Conservation (phyloP, 2,113 vertebrate genomes). For the Upupa epops region DNA sequence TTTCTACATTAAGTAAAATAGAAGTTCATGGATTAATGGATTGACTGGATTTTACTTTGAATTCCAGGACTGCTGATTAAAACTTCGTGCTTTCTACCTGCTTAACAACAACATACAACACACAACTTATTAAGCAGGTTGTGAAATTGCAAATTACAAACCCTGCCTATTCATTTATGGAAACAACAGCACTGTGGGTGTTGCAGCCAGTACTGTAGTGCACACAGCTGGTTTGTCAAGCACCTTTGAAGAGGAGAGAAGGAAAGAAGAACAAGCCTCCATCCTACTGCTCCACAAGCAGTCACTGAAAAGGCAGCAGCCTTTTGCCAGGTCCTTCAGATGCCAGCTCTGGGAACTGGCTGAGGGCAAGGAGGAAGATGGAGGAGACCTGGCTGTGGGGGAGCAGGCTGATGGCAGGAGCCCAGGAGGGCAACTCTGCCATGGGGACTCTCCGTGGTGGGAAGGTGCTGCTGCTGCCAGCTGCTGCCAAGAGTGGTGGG, state of each 20-base stretch:
- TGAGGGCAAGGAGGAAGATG: background rate
- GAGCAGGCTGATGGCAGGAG: accelerated
- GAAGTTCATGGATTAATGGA: background rate
- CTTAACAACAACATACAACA: background rate
- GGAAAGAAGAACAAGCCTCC: background rate
- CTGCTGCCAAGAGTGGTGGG: accelerated
- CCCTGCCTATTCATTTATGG: background rate
- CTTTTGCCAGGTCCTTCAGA: background rate
- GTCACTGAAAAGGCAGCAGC: background rate
- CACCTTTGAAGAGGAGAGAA: background rate
- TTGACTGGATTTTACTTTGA: constrained; percentile 11
- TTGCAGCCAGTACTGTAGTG: background rate
- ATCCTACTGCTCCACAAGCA: accelerated
- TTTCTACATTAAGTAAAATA: background rate
- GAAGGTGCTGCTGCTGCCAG: background rate
- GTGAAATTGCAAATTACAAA: background rate
- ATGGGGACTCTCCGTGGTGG: background rate
- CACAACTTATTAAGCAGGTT: background rate
- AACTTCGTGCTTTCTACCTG: background rate
- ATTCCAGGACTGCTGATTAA: background rate
- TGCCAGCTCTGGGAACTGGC: background rate
- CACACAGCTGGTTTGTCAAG: background rate
- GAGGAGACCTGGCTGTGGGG: accelerated
- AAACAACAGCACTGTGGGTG: accelerated
- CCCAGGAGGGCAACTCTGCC: accelerated